A percentile compares a stretch with the other conserved stretches of the same genome.
These are phyloP conservation scores for Henicopernis longicauda DNA, from an alignment of 2,113 vertebrate genomes.

Conservation along the genomic window DNA sequence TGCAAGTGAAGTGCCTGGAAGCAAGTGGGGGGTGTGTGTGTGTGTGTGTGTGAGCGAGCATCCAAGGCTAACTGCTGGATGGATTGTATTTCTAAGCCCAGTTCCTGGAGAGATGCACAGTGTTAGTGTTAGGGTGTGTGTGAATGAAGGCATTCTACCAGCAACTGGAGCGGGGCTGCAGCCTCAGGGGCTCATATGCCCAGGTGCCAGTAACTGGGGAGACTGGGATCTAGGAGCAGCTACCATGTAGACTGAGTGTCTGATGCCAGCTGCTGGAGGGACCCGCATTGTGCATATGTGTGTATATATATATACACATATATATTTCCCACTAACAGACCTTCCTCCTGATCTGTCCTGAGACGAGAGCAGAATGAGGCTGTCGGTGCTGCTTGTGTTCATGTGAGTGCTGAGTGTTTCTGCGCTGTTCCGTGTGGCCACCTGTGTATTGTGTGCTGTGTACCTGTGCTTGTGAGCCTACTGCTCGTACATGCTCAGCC, in stretches of 20 bases:
- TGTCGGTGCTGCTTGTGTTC: neutral
- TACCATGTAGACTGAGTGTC: neutral
- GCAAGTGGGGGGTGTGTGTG: no score
- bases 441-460: neutral
- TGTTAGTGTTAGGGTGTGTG: no score
- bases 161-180: neutral
- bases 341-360: neutral
- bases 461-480: neutral
- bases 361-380: neutral
- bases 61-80: neutral
- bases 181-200: neutral
- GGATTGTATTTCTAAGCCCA: neutral
- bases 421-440: neutral
- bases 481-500: accelerated
- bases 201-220: neutral
- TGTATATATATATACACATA: no score
- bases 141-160: neutral
- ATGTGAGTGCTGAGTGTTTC: neutral
- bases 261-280: neutral
- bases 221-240: neutral
- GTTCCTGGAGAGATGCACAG: neutral
- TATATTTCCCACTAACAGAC: neutral
- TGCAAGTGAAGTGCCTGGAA: neutral
- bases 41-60: accelerated
- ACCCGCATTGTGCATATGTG: no score